These are phyloP conservation scores for Siphonodentalium dalli DNA, from an alignment of 2,888 invertebrate species.

Conservation along the genomic window DNA sequence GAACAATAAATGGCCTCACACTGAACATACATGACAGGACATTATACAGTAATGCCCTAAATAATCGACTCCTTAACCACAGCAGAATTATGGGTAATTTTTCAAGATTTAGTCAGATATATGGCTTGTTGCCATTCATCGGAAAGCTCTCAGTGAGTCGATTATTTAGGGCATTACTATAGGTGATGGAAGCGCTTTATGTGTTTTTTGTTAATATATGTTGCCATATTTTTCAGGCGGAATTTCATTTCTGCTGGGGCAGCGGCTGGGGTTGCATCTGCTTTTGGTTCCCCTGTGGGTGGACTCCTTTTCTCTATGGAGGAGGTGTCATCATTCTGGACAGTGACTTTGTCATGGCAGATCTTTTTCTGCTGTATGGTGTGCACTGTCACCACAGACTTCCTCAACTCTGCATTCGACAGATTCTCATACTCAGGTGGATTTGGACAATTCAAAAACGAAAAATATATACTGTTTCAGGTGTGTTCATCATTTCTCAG, in stretches of 20 bases:
- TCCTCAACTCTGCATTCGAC: constrained; percentile 62
- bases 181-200: no score
- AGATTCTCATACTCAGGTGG: constrained; percentile 55
- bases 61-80: no score
- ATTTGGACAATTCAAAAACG: constrained; percentile 63
- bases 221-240: constrained; percentile 44
- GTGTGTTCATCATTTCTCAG: no score
- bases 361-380: constrained; percentile 67
- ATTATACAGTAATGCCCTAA: no score
- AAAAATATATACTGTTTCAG: constrained; percentile 62
- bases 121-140: no score
- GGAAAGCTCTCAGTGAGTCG: no score
- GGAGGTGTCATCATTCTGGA: constrained; percentile 67
- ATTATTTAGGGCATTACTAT: no score
- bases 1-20: background rate
- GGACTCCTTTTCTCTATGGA: constrained; percentile 67
- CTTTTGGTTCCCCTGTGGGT: constrained; percentile 67
- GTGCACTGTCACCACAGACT: constrained; percentile 62
- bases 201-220: background rate
- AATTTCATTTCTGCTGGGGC: constrained; percentile 65
- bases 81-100: no score
- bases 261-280: constrained; percentile 66
- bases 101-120: no score
- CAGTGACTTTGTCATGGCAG: constrained; percentile 66
- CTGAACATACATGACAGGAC: no score